Conservation (phyloP, 2,797 vertebrate species). For the Phoebastria nigripes region DNA sequence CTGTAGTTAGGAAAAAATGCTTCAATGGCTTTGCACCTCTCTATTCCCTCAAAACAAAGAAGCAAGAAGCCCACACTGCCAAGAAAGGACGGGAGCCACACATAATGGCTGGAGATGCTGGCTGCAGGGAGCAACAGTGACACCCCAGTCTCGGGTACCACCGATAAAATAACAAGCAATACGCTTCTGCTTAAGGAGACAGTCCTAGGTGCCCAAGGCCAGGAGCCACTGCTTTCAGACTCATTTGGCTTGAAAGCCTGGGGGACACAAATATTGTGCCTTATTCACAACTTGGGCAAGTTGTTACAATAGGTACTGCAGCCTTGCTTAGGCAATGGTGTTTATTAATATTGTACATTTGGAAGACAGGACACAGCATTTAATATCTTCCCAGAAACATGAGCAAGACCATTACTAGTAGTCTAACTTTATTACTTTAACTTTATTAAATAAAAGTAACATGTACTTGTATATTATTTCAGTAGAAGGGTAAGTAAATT, state of each 20-base stretch:
- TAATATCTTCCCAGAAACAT: neutral
- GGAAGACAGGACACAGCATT: neutral
- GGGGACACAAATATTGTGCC: neutral
- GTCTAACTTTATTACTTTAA: neutral
- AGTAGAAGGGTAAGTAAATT: neutral
- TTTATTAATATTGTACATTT: neutral
- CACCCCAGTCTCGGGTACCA: neutral
- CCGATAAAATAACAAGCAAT: neutral
- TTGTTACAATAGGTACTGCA: neutral
- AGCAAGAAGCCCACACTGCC: rapidly evolving
- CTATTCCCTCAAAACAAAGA: neutral
- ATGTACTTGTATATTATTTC: neutral
- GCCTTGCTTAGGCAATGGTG: rapidly evolving
- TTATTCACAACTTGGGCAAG: neutral
- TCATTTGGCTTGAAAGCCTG: neutral
- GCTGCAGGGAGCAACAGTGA: neutral
- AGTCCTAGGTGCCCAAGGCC: neutral
- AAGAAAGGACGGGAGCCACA: neutral
- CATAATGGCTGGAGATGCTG: neutral
- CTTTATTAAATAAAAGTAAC: neutral
- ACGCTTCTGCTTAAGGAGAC: neutral
- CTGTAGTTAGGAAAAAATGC: neutral
- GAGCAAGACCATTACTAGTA: neutral
- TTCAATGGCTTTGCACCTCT: neutral
- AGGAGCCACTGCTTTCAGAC: neutral